Percentiles rank a stretch among this genome's conserved stretches.
Conservation (phyloP, 2,113 vertebrate genomes). For the Cephalophus harveyi region DNA sequence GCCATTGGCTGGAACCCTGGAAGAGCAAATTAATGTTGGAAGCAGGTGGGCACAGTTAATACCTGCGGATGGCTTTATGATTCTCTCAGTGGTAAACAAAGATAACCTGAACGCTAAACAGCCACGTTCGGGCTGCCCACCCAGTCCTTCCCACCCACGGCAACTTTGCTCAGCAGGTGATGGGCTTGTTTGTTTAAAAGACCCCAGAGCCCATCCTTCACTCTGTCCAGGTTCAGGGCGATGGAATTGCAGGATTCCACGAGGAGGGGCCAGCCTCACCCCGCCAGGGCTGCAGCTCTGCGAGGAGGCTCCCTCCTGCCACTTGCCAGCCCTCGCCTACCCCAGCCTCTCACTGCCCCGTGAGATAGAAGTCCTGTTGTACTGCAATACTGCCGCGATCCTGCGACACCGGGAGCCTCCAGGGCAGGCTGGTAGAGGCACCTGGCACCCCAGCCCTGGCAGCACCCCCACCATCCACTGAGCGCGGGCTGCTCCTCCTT, state of each 20-base stretch:
- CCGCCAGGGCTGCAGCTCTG: neutral
- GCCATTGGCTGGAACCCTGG: neutral
- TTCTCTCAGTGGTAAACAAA: neutral
- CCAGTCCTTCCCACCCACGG: accelerated
- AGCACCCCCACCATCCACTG: accelerated
- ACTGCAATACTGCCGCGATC: neutral
- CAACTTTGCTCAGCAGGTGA: neutral
- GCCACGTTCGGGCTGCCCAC: neutral
- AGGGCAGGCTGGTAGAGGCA: neutral
- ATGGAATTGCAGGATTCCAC: neutral
- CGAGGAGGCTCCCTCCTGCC: too few species aligned
- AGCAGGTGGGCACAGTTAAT: constrained; percentile 23
- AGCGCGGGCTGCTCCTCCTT: neutral
- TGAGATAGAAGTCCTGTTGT: neutral
- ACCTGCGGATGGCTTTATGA: accelerated
- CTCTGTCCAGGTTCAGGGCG: neutral
- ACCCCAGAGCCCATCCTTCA: neutral
- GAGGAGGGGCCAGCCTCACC: neutral
- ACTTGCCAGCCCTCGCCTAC: neutral
- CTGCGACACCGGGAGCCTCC: neutral
- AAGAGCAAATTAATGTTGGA: neutral
- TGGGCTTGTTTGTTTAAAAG: neutral
- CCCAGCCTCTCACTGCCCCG: neutral
- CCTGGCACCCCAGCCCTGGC: neutral
- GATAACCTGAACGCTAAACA: neutral